A percentile compares a stretch with the other conserved stretches of the same genome.
These are phyloP conservation scores for Gonatopus flavifemur DNA, from an alignment of 1,140 invertebrate genomes.

Conservation along the genomic window DNA sequence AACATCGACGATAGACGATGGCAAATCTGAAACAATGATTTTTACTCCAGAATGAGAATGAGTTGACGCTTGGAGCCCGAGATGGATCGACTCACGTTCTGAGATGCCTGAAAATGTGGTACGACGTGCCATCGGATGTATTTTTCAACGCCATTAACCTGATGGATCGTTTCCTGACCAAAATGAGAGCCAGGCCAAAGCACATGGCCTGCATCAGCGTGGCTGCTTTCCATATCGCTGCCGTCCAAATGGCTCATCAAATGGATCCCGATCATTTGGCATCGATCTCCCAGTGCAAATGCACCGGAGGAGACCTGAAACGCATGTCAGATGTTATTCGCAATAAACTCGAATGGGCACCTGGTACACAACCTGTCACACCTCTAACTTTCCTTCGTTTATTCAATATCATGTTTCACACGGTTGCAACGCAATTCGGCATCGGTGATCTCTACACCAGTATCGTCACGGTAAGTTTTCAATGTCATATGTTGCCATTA, in stretches of 20 bases:
- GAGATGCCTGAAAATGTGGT: constrained; percentile 80
- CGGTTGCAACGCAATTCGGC: constrained; percentile 57
- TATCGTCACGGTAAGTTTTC: constrained; percentile 38
- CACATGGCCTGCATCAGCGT: constrained; percentile 74
- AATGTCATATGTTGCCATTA: too few species aligned
- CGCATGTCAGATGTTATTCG: constrained; percentile 74
- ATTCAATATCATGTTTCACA: constrained; percentile 64
- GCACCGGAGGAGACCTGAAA: constrained; percentile 71
- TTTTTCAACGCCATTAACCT: constrained; percentile 75
- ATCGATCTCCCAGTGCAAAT: constrained; percentile 71
- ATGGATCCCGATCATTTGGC: constrained; percentile 55
- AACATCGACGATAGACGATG: background rate
- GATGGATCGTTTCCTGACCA: constrained; percentile 74
- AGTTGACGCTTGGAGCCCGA: constrained; percentile 71
- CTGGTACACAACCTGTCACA: constrained; percentile 62
- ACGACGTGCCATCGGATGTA: constrained; percentile 75
- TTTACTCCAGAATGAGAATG: constrained; percentile 58
- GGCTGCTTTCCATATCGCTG: constrained; percentile 69
- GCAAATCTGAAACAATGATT: background rate
- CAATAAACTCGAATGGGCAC: constrained; percentile 68
- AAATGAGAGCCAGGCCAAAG: constrained; percentile 71
- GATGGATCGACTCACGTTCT: constrained; percentile 78
- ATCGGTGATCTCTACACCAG: constrained; percentile 54
- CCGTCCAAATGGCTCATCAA: constrained; percentile 50
- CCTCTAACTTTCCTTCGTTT: constrained; percentile 68